Evolutionary conservation across 1,140 invertebrate species (phyloP).

Genomic region (Macrotrachela quadricornifera): DNA sequence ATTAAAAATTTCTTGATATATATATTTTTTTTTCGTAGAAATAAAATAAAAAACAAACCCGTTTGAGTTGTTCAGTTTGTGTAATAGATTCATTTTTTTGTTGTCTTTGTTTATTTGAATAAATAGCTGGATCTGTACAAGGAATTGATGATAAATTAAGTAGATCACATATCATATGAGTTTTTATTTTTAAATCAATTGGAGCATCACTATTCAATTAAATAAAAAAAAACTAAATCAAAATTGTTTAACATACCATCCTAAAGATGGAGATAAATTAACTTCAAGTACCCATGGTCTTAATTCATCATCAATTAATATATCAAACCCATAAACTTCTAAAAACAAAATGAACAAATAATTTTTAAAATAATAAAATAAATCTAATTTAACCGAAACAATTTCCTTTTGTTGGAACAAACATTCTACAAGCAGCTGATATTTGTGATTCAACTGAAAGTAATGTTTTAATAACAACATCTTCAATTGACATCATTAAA

Average conservation of each 20-base stretch:
- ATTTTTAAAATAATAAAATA: neutral
- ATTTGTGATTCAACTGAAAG: conserved; percentile 69
- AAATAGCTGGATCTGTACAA: conserved; percentile 1
- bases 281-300: conserved; percentile 65
- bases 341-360: conserved; percentile 27
- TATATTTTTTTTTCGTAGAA: no score
- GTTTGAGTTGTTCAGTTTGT: no score
- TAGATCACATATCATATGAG: conserved; percentile 64
- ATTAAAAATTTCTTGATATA: no score
- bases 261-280: conserved; percentile 74
- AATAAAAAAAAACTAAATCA: no score
- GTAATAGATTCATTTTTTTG: no score
- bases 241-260: conserved; percentile 27
- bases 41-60: no score
- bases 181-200: conserved; percentile 71
- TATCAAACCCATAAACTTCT: conserved; percentile 65
- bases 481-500: conserved; percentile 76
- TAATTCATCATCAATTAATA: conserved; percentile 56
- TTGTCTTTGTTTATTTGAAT: no score
- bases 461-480: conserved; percentile 74
- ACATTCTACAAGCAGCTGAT: conserved; percentile 63
- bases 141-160: conserved; percentile 60
- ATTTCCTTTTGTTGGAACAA: conserved; percentile 60
- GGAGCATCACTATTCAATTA: conserved; percentile 48
- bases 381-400: conserved; percentile 48